Evolutionary conservation across 2,797 vertebrate genomes (phyloP).

Genomic region (Melanotaenia boesemani): DNA sequence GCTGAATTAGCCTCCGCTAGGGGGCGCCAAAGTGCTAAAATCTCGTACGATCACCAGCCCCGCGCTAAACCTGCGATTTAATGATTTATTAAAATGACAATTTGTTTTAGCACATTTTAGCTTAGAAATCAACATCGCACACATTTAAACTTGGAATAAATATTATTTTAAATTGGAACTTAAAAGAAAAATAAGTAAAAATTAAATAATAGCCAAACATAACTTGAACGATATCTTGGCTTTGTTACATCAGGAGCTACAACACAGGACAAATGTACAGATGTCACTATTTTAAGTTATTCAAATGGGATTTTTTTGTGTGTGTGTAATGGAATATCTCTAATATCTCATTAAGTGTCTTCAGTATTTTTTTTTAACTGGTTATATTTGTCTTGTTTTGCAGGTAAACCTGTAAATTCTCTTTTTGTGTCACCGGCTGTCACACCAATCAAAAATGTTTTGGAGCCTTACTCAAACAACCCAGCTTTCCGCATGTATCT

Average conservation of each 20-base stretch:
- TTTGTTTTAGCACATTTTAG: neutral
- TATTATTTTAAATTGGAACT: neutral
- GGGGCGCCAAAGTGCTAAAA: too few species aligned
- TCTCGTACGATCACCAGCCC: too few species aligned
- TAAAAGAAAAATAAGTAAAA: neutral
- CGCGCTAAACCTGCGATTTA: too few species aligned
- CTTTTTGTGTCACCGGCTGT: constrained; percentile 94
- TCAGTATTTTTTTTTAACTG: neutral
- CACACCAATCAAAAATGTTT: constrained; percentile 87
- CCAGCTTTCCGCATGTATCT: constrained; percentile 90
- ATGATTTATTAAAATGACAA: too few species aligned
- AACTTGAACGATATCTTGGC: too few species aligned
- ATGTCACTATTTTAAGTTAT: neutral
- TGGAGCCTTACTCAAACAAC: constrained; percentile 89
- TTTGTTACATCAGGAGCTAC: neutral
- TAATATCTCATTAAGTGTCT: neutral
- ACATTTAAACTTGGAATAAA: neutral
- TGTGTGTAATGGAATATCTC: neutral
- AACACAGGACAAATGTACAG: neutral
- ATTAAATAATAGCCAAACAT: neutral
- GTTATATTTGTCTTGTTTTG: neutral
- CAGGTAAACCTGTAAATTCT: constrained; percentile 89
- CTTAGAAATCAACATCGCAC: neutral
- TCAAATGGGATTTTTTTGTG: neutral
- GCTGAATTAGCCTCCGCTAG: neutral